A percentile compares a stretch with the other conserved stretches of the same genome.
Evolutionary conservation across 2,797 vertebrate genomes (phyloP).

Genomic region (Nasua narica): DNA sequence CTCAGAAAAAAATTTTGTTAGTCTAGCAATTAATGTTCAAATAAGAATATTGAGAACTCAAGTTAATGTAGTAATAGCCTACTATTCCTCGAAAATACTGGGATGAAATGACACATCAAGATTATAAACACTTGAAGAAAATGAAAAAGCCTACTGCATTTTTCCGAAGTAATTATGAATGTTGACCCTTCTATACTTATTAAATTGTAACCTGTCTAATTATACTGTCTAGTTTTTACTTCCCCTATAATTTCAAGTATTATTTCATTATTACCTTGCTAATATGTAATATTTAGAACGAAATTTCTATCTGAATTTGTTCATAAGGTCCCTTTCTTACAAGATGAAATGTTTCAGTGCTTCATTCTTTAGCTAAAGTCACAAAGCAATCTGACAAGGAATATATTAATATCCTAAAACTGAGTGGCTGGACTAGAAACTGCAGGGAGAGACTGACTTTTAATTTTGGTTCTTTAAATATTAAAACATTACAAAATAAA

Average conservation of each 20-base stretch:
- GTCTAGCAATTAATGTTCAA: not conserved
- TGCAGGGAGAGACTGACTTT: not conserved
- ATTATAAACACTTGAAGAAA: not conserved
- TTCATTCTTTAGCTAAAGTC: constrained; percentile 6
- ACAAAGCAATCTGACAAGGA: not conserved
- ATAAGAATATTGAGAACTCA: not conserved
- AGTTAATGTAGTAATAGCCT: not conserved
- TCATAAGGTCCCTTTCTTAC: not conserved
- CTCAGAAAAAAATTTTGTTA: constrained; percentile 7
- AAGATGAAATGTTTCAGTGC: constrained; percentile 6
- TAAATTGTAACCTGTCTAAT: not conserved
- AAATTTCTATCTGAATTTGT: constrained; percentile 30
- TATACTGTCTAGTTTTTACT: not conserved
- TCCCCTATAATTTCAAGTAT: not conserved
- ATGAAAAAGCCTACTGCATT: not conserved
- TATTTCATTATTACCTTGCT: not conserved
- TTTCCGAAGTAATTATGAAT: not conserved
- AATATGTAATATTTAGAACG: not conserved
- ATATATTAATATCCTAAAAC: not conserved
- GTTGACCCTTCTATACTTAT: not conserved
- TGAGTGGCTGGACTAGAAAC: not conserved
- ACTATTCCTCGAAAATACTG: not conserved
- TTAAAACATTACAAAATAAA: not conserved
- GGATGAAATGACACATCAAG: not conserved
- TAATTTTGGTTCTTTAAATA: not conserved